phyloP scores from a whole-genome alignment of 2,888 invertebrate genomes.

The Trissolcus brochymenae region DNA sequence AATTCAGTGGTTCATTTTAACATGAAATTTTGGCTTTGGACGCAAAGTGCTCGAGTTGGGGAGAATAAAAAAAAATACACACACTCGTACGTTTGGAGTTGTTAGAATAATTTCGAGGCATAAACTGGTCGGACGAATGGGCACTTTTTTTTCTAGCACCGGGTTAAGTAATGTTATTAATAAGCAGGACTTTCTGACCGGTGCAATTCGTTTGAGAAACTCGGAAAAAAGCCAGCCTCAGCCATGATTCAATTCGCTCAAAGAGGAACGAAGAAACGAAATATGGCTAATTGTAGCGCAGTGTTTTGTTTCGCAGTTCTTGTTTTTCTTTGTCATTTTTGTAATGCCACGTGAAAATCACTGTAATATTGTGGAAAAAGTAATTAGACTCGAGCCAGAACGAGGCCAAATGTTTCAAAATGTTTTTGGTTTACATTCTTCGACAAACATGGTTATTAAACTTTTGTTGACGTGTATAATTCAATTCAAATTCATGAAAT shows the following conservation, averaged over 20 bases:
- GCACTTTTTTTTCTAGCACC: slow-evolving; percentile 6
- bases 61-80: not conserved
- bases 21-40: slow-evolving; percentile 28
- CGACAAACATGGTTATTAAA: slow-evolving; percentile 16
- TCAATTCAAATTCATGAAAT: slow-evolving; percentile 14
- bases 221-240: slow-evolving; percentile 2
- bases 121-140: slow-evolving; percentile 19
- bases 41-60: slow-evolving; percentile 13
- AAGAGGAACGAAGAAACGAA: slow-evolving; percentile 17
- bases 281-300: slow-evolving; percentile 10
- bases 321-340: slow-evolving; percentile 11
- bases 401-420: slow-evolving; percentile 10
- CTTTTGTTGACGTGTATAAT: slow-evolving; percentile 29
- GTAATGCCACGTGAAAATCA: slow-evolving; percentile 28
- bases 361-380: slow-evolving; percentile 22
- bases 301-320: slow-evolving; percentile 1
- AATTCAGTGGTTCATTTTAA: slow-evolving; percentile 24
- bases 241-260: slow-evolving; percentile 20
- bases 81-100: slow-evolving; percentile 13
- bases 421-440: slow-evolving; percentile 4
- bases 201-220: slow-evolving; percentile 1
- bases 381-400: slow-evolving; percentile 35
- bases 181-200: slow-evolving; percentile 11
- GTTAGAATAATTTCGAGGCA: slow-evolving; percentile 38
- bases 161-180: slow-evolving; percentile 33